Percentiles rank a stretch among this genome's conserved stretches.
These are phyloP conservation scores for Protodeltote pygarga DNA, from an alignment of 2,888 invertebrate genomes.

Conservation along the genomic window DNA sequence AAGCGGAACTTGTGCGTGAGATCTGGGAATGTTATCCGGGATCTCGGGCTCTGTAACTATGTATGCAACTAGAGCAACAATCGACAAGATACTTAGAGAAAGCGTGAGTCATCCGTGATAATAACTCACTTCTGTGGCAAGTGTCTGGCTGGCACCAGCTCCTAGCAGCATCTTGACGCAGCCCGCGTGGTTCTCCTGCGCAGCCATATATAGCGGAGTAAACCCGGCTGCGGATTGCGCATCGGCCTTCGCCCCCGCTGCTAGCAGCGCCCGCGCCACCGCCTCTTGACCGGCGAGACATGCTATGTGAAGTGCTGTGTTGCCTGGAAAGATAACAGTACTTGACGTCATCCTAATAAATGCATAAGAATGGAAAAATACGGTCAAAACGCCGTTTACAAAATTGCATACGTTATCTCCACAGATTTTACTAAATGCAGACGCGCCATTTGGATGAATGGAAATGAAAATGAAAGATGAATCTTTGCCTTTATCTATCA, in stretches of 20 bases:
- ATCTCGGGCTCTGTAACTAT: too few species aligned
- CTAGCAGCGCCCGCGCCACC: slow-evolving; percentile 96
- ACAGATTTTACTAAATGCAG: too few species aligned
- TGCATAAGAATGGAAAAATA: too few species aligned
- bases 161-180: slow-evolving; percentile 96
- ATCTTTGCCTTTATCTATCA: too few species aligned
- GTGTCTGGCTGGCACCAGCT: slow-evolving; percentile 97
- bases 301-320: slow-evolving; percentile 98
- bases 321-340: slow-evolving; percentile 68
- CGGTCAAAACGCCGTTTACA: too few species aligned
- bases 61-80: too few species aligned
- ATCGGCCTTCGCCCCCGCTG: slow-evolving; percentile 97
- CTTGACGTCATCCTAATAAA: too few species aligned
- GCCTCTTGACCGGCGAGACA: slow-evolving; percentile 98
- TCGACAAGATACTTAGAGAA: too few species aligned
- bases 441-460: too few species aligned
- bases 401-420: too few species aligned
- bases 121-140: slow-evolving; percentile 95
- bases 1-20: background rate
- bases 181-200: slow-evolving; percentile 98
- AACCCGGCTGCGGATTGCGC: slow-evolving; percentile 99
- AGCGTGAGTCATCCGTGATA: background rate
- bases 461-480: too few species aligned
- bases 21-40: too few species aligned
- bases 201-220: slow-evolving; percentile 99